Conservation (phyloP, 1,140 invertebrate species). For the Harpegnathos saltator region DNA sequence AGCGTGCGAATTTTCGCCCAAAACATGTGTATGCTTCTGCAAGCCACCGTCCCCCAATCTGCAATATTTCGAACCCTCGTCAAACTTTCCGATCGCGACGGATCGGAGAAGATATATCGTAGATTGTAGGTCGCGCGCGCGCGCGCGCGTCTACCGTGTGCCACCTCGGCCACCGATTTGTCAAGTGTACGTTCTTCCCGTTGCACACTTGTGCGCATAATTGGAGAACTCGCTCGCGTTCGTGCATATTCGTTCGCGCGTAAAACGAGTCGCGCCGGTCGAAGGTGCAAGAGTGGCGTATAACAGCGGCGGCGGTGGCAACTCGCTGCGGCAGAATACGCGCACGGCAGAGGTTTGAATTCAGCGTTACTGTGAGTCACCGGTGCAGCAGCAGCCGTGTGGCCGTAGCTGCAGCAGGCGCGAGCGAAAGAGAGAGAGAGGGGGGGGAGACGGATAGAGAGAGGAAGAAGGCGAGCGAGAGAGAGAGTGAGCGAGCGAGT, state of each 20-base stretch:
- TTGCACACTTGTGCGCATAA: background rate
- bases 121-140: too few relatives aligned
- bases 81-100: too few relatives aligned
- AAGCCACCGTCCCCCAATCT: too few relatives aligned
- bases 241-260: conserved; percentile 38
- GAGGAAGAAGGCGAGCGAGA: conserved; percentile 22
- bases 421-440: conserved; percentile 9
- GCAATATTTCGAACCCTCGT: too few relatives aligned
- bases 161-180: too few relatives aligned
- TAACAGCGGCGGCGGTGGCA: background rate
- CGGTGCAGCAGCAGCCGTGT: background rate
- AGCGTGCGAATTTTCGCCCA: too few relatives aligned
- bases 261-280: conserved; percentile 45
- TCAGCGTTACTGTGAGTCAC: conserved; percentile 57
- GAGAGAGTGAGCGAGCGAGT: too few relatives aligned
- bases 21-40: too few relatives aligned
- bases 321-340: conserved; percentile 9
- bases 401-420: background rate
- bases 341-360: conserved; percentile 58
- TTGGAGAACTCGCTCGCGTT: conserved; percentile 25
- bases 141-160: too few relatives aligned
- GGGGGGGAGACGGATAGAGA: conserved; percentile 29
- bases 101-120: too few relatives aligned
- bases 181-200: too few relatives aligned
- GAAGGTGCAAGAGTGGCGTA: conserved; percentile 9